A percentile compares a stretch with the other conserved stretches of the same genome.
Conservation (phyloP, 1,140 invertebrate species). For the Aporrectodea caliginosa region DNA sequence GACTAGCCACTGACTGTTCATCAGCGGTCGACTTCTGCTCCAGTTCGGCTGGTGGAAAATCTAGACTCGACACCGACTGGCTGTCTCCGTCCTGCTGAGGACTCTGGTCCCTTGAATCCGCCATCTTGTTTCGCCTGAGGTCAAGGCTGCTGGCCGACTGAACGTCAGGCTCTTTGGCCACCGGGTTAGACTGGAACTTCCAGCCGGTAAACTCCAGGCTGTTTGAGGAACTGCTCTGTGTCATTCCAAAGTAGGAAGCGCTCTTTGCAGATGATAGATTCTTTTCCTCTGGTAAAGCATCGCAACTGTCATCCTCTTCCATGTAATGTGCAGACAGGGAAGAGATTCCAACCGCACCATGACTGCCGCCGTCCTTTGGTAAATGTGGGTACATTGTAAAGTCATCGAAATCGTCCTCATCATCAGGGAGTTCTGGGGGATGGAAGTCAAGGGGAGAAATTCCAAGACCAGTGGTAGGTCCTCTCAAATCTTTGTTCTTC, state of each 20-base stretch:
- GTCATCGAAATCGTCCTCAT: constrained; percentile 21
- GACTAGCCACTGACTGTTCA: constrained; percentile 55
- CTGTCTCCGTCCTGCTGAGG: constrained; percentile 43
- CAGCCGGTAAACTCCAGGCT: constrained; percentile 18
- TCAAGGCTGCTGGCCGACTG: constrained; percentile 52
- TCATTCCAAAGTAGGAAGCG: neutral
- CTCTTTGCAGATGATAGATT: neutral
- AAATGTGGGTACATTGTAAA: neutral
- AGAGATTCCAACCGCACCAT: neutral
- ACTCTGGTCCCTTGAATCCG: constrained; percentile 32
- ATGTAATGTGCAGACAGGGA: neutral
- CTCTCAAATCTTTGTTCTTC: neutral
- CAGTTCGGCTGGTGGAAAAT: constrained; percentile 51
- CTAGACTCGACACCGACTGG: constrained; percentile 56
- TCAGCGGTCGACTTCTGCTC: constrained; percentile 37
- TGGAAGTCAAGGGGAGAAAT: constrained; percentile 20
- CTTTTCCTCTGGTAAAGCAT: neutral
- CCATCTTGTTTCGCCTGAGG: constrained; percentile 33
- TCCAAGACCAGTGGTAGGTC: constrained; percentile 11
- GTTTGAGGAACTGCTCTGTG: constrained; percentile 5
- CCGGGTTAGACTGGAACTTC: neutral
- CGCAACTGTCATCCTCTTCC: neutral
- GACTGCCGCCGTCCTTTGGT: neutral
- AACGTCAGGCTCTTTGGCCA: constrained; percentile 38
- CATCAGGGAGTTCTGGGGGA: constrained; percentile 16